A percentile compares a stretch with the other conserved stretches of the same genome.
These are phyloP conservation scores for Sebastolobus alascanus DNA, from an alignment of 2,797 vertebrate species.

Conservation along the genomic window DNA sequence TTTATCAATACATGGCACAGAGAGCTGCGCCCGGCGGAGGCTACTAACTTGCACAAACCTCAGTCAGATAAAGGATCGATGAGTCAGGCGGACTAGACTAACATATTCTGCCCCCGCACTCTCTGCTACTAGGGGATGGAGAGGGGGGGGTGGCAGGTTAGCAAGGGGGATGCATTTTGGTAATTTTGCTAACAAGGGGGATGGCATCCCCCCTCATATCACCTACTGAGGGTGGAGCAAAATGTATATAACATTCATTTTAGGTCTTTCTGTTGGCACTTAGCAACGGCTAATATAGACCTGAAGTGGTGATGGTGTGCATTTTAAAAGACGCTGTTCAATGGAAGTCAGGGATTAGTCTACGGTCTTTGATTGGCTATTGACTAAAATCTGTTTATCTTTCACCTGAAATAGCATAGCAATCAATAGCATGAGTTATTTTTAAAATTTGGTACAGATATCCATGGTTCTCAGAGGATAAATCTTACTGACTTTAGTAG, in stretches of 20 bases:
- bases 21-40: neutral
- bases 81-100: neutral
- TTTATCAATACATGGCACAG: neutral
- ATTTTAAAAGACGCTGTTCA: neutral
- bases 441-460: neutral
- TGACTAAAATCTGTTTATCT: neutral
- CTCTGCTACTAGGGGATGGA: neutral
- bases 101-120: neutral
- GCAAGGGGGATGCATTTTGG: neutral
- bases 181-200: neutral
- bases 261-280: neutral
- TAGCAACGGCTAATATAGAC: neutral
- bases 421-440: neutral
- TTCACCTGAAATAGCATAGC: neutral
- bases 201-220: too few relatives aligned
- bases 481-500: neutral
- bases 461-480: neutral
- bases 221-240: too few relatives aligned
- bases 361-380: neutral
- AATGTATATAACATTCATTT: too few relatives aligned
- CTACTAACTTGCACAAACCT: neutral
- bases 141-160: neutral
- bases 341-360: neutral
- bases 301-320: neutral
- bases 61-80: neutral